Base-by-base conservation (phyloP, 2,888 invertebrate genomes). In the Euzophera pinguis region DNA sequence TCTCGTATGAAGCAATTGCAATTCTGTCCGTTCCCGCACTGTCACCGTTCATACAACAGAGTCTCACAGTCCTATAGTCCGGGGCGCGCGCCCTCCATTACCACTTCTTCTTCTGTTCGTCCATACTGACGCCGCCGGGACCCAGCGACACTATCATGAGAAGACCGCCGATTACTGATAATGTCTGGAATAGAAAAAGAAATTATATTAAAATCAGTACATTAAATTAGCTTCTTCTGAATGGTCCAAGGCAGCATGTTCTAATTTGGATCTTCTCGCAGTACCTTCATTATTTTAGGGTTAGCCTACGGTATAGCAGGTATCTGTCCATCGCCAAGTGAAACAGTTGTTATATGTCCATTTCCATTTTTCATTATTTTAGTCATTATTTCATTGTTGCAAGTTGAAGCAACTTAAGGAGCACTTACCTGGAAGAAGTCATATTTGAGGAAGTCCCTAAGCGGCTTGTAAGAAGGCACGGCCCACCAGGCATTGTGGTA, bases 21-120 rank as follows among this genome's bases (percentile, higher is more conserved):
- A 63, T 62, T 62, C 59, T 61, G 57, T 61, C 58, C n/a, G 16
- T 32, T 32, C 32, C 45, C 32, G 32, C 45, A 14, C 34, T 14
- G 34, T 43, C 43, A 38, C 38, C 41, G 10, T 41, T 16, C 41
- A 6, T 68, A 66, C 63, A 65, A 62, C 66, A 71, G 67, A 65
- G 61, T 47, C 32, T 22, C 35, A 49, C 22, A 53, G 22, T 55
- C 43, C 22, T 57, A 59, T 58, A 69, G 59, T 69, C 73, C 67
- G 57, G 29, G 32, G 32, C 65, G 62, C 67, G 64, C 61, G 58
- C 61, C 53, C 59, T 50, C 17, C 60, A 63, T 86, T 94, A 98
- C 98, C 98, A 99, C 83, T 97, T 96, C 91, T 99, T 99, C 92
- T 99, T 99, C 91, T 99, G 98, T 79, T 99, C 99, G 85, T 99